A percentile compares a stretch with the other conserved stretches of the same genome.
phyloP scores from a whole-genome alignment of 1,140 invertebrate species.

The Rhopalosiphum maidis region DNA sequence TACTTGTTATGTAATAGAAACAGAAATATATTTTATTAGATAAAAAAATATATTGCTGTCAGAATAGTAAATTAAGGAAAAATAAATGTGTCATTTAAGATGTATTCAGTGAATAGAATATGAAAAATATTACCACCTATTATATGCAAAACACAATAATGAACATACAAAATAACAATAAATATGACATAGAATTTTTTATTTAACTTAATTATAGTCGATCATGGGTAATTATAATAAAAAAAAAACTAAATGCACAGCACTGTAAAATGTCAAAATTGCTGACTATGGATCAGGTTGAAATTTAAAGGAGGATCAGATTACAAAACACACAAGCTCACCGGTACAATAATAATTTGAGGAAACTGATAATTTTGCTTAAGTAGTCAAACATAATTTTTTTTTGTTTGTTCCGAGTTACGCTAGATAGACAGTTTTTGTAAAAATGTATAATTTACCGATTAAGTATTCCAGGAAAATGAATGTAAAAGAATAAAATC shows the following conservation, averaged over 20 bases:
- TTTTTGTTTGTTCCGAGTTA: conserved; percentile 19
- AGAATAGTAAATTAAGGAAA: neutral
- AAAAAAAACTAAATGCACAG: neutral
- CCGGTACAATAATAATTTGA: conserved; percentile 20
- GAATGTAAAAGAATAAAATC: conserved; percentile 11
- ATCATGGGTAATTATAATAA: neutral
- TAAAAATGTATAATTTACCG: conserved; percentile 23
- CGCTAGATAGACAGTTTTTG: conserved; percentile 25
- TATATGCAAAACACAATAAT: neutral
- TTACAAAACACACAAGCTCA: conserved; percentile 38
- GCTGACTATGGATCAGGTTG: conserved; percentile 22
- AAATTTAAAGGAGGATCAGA: conserved; percentile 12
- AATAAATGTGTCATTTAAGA: conserved; percentile 6
- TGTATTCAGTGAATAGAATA: neutral
- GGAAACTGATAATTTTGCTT: conserved; percentile 46
- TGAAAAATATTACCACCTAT: neutral
- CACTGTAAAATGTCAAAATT: neutral
- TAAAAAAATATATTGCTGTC: neutral
- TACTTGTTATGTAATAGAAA: neutral
- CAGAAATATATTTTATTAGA: neutral
- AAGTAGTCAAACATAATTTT: neutral
- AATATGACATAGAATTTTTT: neutral
- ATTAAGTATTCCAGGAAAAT: conserved; percentile 41
- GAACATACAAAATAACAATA: neutral
- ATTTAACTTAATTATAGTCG: neutral